These are phyloP conservation scores for Falco biarmicus DNA, from an alignment of 2,797 vertebrate species.

Conservation along the genomic window DNA sequence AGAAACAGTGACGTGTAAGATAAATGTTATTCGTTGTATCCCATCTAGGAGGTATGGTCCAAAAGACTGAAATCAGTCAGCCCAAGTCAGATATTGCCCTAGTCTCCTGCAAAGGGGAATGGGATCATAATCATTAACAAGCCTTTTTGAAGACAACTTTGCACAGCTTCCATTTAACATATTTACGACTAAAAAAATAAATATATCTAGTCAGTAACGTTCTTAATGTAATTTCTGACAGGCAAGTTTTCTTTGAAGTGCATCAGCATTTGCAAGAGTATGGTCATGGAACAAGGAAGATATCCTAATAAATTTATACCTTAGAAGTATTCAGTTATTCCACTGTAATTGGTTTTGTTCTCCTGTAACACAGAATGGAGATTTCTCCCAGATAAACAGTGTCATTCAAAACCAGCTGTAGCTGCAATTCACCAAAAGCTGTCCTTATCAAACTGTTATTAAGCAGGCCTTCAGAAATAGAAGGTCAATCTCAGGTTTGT, in stretches of 20 bases:
- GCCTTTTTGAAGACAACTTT: not conserved
- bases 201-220: not conserved
- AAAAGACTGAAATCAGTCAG: not conserved
- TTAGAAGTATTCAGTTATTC: not conserved
- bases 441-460: not conserved
- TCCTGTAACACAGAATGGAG: not conserved
- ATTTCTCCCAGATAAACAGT: not conserved
- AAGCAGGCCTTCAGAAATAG: not conserved
- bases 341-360: not conserved
- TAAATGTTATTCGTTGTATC: not conserved
- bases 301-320: not conserved
- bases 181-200: not conserved
- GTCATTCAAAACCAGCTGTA: not conserved
- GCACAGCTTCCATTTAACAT: not conserved
- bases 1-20: not conserved
- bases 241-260: not conserved
- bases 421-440: not conserved
- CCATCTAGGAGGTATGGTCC: not conserved
- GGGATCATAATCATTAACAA: not conserved
- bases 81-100: not conserved
- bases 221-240: not conserved
- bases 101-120: not conserved
- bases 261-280: not conserved
- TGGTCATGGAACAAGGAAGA: not conserved
- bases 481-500: not conserved